A percentile compares a stretch with the other conserved stretches of the same genome.
phyloP scores from a whole-genome alignment of 1,140 invertebrate genomes.

The Orchesella cincta region DNA sequence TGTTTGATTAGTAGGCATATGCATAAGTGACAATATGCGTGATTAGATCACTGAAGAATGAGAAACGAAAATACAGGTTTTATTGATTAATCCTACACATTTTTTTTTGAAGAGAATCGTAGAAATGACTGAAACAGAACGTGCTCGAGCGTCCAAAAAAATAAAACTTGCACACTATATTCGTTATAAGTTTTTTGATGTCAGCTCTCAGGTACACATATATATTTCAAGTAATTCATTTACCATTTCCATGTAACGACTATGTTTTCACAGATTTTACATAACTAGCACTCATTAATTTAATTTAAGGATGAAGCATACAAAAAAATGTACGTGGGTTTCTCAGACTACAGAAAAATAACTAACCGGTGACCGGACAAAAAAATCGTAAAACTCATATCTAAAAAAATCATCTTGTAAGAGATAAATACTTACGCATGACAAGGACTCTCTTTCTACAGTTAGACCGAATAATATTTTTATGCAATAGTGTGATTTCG shows the following conservation, averaged over 20 bases:
- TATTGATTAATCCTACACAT: slow-evolving; percentile 16
- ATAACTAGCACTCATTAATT: slow-evolving; percentile 28
- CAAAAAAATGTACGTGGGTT: neutral
- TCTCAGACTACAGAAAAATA: neutral
- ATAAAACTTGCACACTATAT: neutral
- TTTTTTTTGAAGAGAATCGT: neutral
- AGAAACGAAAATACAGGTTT: no score
- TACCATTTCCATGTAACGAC: slow-evolving; percentile 24
- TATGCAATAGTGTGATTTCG: neutral
- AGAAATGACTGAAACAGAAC: slow-evolving; percentile 13
- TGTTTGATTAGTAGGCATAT: no score
- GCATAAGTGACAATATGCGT: no score
- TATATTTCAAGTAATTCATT: slow-evolving; percentile 17
- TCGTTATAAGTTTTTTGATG: slow-evolving; percentile 15
- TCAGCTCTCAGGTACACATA: slow-evolving; percentile 28
- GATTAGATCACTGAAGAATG: no score
- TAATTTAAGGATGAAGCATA: neutral
- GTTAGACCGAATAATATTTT: neutral
- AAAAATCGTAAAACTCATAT: neutral
- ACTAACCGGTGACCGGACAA: neutral
- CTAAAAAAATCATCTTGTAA: neutral
- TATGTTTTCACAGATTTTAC: slow-evolving; percentile 27
- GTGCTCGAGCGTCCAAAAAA: slow-evolving; percentile 15
- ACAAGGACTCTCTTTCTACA: neutral
- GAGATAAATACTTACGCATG: neutral